These are phyloP conservation scores for Molossus molossus DNA, from an alignment of 2,797 vertebrate species.

Conservation along the genomic window DNA sequence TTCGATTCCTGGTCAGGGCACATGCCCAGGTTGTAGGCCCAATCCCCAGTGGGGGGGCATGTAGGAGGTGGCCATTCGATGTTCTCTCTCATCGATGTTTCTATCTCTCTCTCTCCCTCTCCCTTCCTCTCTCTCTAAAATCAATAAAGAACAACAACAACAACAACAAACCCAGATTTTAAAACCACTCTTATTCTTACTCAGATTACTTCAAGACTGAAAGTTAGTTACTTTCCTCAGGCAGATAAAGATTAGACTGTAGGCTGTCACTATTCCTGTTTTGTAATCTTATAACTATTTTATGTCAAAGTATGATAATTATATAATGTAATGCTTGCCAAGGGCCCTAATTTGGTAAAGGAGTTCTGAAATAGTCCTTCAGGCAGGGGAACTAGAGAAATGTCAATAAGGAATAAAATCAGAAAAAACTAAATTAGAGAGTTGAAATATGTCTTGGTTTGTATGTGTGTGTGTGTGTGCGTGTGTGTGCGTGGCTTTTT, in stretches of 20 bases:
- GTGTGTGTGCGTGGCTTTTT: not conserved
- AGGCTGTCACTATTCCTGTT: not conserved
- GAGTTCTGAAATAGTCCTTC: conserved; percentile 33
- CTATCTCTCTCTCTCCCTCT: no score
- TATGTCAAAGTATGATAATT: not conserved
- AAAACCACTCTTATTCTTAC: conserved; percentile 16
- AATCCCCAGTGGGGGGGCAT: no score
- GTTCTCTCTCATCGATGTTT: no score
- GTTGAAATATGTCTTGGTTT: conserved; percentile 16
- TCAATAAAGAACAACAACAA: no score
- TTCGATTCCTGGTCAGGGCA: no score
- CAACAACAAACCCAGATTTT: conserved; percentile 46
- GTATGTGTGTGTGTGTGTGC: no score
- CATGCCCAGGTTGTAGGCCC: no score
- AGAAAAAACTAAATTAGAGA: conserved; percentile 50
- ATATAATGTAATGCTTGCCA: conserved; percentile 33
- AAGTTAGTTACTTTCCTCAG: conserved; percentile 30
- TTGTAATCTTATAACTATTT: not conserved
- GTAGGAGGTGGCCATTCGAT: no score
- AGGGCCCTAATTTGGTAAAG: not conserved
- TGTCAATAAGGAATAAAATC: not conserved
- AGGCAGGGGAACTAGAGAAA: not conserved
- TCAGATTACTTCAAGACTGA: conserved; percentile 47
- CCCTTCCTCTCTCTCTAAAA: no score
- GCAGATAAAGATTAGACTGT: conserved; percentile 30